Evolutionary conservation across 2,888 invertebrate species (phyloP).

Genomic region (Cantharis lateralis): DNA sequence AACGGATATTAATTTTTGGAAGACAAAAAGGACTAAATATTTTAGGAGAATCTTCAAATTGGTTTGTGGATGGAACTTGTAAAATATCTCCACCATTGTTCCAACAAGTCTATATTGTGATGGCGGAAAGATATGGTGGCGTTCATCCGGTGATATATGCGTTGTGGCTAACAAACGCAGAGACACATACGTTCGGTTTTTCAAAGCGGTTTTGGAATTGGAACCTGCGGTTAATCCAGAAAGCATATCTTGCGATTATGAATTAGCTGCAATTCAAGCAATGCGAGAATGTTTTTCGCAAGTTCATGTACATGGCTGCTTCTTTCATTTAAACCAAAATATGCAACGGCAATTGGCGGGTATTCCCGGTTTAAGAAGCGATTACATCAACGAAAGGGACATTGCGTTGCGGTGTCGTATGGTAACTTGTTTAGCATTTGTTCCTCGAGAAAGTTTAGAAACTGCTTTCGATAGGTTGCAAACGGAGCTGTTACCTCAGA

Average conservation of each 20-base stretch:
- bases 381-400: not conserved
- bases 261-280: conserved; percentile 6
- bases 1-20: no score
- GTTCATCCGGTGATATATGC: conserved; percentile 14
- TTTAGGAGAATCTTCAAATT: no score
- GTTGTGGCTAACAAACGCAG: conserved; percentile 2
- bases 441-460: not conserved
- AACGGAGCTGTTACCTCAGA: no score
- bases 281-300: conserved; percentile 3
- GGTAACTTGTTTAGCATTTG: not conserved
- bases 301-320: conserved; percentile 3
- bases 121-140: conserved; percentile 4
- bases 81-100: conserved; percentile 10
- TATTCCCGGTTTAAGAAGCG: not conserved
- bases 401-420: not conserved
- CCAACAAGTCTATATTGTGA: conserved; percentile 10
- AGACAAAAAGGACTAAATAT: no score
- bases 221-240: not conserved
- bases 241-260: conserved; percentile 5
- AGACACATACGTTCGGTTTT: no score
- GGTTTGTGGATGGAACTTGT: conserved; percentile 16
- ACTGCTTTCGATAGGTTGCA: no score
- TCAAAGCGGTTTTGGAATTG: no score
- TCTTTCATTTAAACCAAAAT: conserved; percentile 12
- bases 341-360: conserved; percentile 4